Conservation (phyloP, 2,797 vertebrate genomes). For the Aselliscus stoliczkanus region DNA sequence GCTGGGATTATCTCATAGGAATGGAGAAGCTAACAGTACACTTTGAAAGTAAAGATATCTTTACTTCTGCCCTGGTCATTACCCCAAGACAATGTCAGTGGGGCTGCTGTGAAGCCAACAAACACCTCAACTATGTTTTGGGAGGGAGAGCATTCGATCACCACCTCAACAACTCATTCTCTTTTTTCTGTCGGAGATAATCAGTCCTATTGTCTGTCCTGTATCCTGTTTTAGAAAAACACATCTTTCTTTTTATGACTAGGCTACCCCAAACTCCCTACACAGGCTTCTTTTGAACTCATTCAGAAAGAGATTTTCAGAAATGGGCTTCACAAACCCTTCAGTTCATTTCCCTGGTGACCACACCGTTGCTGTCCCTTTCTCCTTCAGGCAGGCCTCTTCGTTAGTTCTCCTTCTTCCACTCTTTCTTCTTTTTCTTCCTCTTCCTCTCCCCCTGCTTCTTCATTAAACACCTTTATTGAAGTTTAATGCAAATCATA, state of each 20-base stretch:
- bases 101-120: neutral
- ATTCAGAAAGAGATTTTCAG: neutral
- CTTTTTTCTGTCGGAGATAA: neutral
- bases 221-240: neutral
- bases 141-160: neutral
- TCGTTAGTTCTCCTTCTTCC: neutral
- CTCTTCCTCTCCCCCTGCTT: accelerated
- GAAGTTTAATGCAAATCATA: neutral
- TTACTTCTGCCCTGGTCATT: neutral
- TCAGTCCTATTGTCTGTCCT: neutral
- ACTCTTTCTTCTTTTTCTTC: neutral
- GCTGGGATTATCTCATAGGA: neutral
- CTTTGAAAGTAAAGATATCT: neutral
- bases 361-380: neutral
- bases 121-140: neutral
- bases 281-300: neutral
- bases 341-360: neutral
- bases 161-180: neutral
- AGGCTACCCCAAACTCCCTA: neutral
- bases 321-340: neutral
- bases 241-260: neutral
- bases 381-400: neutral
- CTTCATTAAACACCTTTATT: neutral
- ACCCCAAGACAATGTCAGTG: neutral
- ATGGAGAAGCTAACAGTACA: neutral